Evolutionary conservation across 2,797 vertebrate species (phyloP).

Genomic region (Myotis pilosus): DNA sequence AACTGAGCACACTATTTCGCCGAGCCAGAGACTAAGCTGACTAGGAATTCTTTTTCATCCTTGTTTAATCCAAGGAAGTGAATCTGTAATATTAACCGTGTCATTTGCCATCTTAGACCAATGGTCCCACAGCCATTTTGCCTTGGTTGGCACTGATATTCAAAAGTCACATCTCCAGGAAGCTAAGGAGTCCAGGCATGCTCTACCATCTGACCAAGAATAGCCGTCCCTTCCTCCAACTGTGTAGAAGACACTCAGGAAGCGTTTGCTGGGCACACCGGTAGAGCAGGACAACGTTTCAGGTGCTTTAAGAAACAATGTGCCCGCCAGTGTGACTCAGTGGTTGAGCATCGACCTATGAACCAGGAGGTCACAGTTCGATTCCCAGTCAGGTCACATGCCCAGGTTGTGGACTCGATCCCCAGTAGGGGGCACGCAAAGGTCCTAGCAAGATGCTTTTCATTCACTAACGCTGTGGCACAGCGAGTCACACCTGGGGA

Average conservation of each 20-base stretch:
- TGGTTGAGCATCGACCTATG: too few species aligned
- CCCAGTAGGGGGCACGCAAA: not conserved
- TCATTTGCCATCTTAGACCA: not conserved
- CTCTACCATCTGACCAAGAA: not conserved
- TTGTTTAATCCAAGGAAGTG: not conserved
- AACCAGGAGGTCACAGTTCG: too few species aligned
- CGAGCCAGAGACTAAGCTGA: constrained; percentile 25
- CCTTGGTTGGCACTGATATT: not conserved
- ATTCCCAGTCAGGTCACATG: too few species aligned
- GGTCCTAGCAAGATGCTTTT: constrained; percentile 9
- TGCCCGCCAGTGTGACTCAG: too few species aligned
- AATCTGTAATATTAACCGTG: not conserved
- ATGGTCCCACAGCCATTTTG: not conserved
- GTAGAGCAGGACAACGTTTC: not conserved
- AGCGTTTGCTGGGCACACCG: not conserved
- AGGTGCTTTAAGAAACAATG: not conserved
- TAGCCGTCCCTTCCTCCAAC: not conserved
- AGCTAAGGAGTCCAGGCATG: not conserved
- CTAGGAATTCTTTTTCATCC: constrained; percentile 14
- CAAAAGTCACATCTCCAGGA: not conserved
- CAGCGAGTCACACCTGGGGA: constrained; percentile 1
- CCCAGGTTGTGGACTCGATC: too few species aligned
- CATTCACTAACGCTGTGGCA: not conserved
- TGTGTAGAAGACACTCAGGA: not conserved
- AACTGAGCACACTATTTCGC: constrained; percentile 38